phyloP scores from a whole-genome alignment of 2,888 invertebrate genomes.

The Drosophila neotestacea region DNA sequence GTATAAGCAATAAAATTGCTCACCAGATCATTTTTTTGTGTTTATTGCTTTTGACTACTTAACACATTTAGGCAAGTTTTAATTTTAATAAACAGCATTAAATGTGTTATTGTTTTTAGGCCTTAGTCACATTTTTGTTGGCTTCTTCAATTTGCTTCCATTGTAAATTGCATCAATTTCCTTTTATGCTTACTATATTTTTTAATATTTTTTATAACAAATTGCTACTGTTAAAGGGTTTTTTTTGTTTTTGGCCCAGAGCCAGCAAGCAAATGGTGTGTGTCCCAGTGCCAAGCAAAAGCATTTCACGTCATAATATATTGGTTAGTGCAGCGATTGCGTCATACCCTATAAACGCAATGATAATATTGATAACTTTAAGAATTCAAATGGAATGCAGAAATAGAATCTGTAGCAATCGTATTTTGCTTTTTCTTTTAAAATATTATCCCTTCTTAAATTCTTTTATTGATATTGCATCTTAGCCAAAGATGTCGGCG shows the following conservation, averaged over 20 bases:
- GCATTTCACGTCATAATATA: conserved; percentile 22
- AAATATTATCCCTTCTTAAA: not conserved
- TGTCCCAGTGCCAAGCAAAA: conserved; percentile 46
- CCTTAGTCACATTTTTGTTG: conserved; percentile 27
- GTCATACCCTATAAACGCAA: conserved; percentile 5
- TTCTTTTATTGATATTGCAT: not conserved
- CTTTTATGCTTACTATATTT: conserved; percentile 16
- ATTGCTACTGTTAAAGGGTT: conserved; percentile 18
- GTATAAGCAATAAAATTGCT: conserved; percentile 56
- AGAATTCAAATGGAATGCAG: not conserved
- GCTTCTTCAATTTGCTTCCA: conserved; percentile 36
- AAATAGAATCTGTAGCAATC: not conserved
- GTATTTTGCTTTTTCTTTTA: not conserved
- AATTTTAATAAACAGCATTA: conserved; percentile 34
- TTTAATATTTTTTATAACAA: conserved; percentile 9
- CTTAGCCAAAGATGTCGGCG: not conserved
- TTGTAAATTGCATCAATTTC: conserved; percentile 26
- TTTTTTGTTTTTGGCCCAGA: conserved; percentile 42
- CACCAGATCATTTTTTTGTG: conserved; percentile 35
- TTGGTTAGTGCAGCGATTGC: conserved; percentile 3
- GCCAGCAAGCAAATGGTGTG: conserved; percentile 54
- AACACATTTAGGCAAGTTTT: conserved; percentile 52
- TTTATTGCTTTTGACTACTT: conserved; percentile 58
- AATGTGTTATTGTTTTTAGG: conserved; percentile 15
- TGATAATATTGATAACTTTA: conserved; percentile 7